Evolutionary conservation across 2,888 invertebrate species (phyloP), one percentile per base, ranked within the genome.

Genomic region (Synanthedon andrenaeformis): DNA sequence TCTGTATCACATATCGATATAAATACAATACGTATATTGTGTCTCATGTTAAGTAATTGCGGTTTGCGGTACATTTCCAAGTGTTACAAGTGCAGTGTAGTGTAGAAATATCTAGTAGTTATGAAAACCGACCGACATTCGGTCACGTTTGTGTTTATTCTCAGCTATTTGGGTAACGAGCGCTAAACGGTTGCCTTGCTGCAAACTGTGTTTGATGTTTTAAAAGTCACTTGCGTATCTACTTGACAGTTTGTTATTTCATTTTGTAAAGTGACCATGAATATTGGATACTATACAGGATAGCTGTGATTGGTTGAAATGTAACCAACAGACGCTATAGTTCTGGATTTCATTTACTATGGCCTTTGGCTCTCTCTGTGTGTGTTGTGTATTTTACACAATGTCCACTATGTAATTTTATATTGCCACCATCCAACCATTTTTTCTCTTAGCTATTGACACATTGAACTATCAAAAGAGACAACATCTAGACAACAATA

Each of bases 61-160:
- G 70, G 79, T 74, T 68, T 59, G 56, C 56, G 14, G 45, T 45
- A 45, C 45, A 56, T 56, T 55, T 54, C 51, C 67, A 13, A 45
- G 45, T 13, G 14, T 14, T 23, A 67, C 64, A 66, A 67, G 69
- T 69, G 72, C 72, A 69, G 71, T 67, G 67, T 62, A 63, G 69
- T 74, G 75, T 78, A 72, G 74, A 80, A 81, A 80, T 79, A 81
- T 71, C 73, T 64, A 65, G 23, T 63, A 80, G 80, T 82, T 82
- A 71, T 79, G 81, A 81, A 82, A 82, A 62, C 58, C 59, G 67
- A 70, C 67, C 68, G 63, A 58, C 61, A 57, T 58, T 63, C 66
- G 70, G 78, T 76, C 79, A 82, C 81, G 82, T 81, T 70, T 74
- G 60, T 59, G 62, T 63, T 64, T 63, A 61, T 65, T 64, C 62